These are phyloP conservation scores for Cryptoblepharus egeriae DNA, from an alignment of 2,797 vertebrate genomes.

Conservation along the genomic window DNA sequence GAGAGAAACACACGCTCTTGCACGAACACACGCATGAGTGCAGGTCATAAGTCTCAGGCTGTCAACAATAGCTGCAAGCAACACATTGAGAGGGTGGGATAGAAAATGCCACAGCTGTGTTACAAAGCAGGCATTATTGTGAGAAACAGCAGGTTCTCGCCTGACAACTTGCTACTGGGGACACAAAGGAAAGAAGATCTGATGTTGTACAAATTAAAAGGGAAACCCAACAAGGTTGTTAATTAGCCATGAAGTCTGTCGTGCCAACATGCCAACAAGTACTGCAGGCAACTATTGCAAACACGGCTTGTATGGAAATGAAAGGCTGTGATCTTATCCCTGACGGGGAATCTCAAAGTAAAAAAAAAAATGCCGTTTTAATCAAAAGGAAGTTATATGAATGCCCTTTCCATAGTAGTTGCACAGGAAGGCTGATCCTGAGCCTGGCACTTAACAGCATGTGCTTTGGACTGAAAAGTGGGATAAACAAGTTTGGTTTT, in stretches of 20 bases:
- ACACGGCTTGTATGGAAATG: not conserved
- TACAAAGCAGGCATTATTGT: not conserved
- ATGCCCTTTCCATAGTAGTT: not conserved
- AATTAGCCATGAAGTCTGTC: constrained; percentile 24
- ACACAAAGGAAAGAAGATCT: not conserved
- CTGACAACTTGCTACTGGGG: not conserved
- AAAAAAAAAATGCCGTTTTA: constrained; percentile 7
- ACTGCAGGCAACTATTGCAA: not conserved
- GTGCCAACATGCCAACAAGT: constrained; percentile 19
- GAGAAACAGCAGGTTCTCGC: not conserved
- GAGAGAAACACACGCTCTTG: not conserved
- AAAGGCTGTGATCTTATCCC: not conserved
- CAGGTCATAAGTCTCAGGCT: not conserved
- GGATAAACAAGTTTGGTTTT: not conserved
- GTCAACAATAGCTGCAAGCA: constrained; percentile 1
- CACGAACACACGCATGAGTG: not conserved
- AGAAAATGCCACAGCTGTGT: not conserved
- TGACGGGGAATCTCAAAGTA: not conserved
- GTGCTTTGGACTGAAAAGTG: not conserved
- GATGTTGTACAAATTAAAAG: not conserved
- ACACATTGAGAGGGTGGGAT: not conserved
- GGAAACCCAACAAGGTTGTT: constrained; percentile 27
- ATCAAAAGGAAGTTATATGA: not conserved
- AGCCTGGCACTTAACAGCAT: not conserved
- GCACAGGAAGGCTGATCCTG: not conserved